Percentiles rank a stretch among this genome's conserved stretches.
Conservation (phyloP, 2,888 invertebrate species). For the Dryadula phaetusa region DNA sequence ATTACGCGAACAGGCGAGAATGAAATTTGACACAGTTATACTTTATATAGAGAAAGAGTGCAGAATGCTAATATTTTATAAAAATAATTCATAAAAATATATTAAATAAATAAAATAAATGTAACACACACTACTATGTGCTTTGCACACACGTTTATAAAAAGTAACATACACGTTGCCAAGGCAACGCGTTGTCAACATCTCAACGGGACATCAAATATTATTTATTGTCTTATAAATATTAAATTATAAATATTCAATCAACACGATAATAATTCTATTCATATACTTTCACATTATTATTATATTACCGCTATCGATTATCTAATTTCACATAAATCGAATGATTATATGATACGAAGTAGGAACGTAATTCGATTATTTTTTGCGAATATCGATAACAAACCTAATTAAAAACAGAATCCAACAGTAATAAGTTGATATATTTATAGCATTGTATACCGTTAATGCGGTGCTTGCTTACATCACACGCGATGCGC, state of each 20-base stretch:
- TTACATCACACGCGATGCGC: slow-evolving; percentile 64
- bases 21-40: too few relatives aligned
- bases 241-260: not conserved
- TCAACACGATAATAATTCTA: not conserved
- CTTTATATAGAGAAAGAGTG: too few relatives aligned
- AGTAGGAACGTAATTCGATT: slow-evolving; percentile 8
- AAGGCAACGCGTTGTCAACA: too few relatives aligned
- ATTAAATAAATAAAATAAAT: too few relatives aligned
- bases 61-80: too few relatives aligned
- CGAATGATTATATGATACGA: slow-evolving; percentile 16
- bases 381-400: slow-evolving; percentile 14
- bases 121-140: too few relatives aligned
- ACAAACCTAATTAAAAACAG: slow-evolving; percentile 25
- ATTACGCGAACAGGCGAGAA: too few relatives aligned
- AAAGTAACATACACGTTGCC: too few relatives aligned
- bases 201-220: too few relatives aligned
- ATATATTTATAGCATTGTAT: slow-evolving; percentile 34
- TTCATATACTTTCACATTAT: not conserved
- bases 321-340: slow-evolving; percentile 19
- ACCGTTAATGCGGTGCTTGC: slow-evolving; percentile 33
- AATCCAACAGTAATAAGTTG: slow-evolving; percentile 25
- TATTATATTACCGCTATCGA: slow-evolving; percentile 7
- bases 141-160: too few relatives aligned
- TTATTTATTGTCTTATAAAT: too few relatives aligned
- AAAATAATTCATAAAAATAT: too few relatives aligned